Percentiles rank a stretch among this genome's conserved stretches.
Evolutionary conservation across 2,113 vertebrate genomes (phyloP).

Genomic region (Gymnobelideus leadbeateri): DNA sequence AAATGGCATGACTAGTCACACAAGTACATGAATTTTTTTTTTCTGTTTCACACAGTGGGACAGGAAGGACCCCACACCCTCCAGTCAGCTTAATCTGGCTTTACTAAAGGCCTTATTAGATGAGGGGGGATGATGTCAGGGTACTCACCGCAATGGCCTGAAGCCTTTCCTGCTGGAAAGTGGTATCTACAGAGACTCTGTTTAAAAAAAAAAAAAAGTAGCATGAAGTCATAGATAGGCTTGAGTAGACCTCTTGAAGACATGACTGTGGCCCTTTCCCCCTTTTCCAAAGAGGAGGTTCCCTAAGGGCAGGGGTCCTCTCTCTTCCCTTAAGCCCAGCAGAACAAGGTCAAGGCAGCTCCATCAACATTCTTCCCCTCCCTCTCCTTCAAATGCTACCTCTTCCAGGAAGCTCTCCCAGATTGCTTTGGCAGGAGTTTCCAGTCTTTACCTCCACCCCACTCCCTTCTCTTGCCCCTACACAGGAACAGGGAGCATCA

Average conservation of each 20-base stretch:
- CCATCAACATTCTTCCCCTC: not conserved
- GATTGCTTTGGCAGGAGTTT: not conserved
- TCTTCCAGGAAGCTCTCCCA: not conserved
- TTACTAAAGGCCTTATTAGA: too few relatives aligned
- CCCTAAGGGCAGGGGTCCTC: not conserved
- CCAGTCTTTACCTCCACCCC: not conserved
- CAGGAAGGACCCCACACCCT: not conserved
- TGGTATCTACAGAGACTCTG: conserved; percentile 81
- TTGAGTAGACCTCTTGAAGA: not conserved
- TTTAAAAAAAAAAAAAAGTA: not conserved
- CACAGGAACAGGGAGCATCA: not conserved
- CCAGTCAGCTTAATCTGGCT: not conserved
- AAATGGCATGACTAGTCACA: not conserved
- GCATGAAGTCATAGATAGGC: too few relatives aligned
- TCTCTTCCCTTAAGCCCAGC: not conserved
- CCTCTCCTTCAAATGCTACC: not conserved
- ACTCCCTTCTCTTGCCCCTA: not conserved
- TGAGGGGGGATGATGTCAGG: not conserved
- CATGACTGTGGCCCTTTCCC: not conserved
- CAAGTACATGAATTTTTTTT: not conserved
- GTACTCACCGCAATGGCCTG: conserved; percentile 87
- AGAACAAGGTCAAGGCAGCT: not conserved
- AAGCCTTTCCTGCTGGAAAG: conserved; percentile 85
- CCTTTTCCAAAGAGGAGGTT: not conserved
- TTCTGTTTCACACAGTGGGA: not conserved